phyloP scores from a whole-genome alignment of 2,113 vertebrate genomes.

The Sceloporus undulatus region DNA sequence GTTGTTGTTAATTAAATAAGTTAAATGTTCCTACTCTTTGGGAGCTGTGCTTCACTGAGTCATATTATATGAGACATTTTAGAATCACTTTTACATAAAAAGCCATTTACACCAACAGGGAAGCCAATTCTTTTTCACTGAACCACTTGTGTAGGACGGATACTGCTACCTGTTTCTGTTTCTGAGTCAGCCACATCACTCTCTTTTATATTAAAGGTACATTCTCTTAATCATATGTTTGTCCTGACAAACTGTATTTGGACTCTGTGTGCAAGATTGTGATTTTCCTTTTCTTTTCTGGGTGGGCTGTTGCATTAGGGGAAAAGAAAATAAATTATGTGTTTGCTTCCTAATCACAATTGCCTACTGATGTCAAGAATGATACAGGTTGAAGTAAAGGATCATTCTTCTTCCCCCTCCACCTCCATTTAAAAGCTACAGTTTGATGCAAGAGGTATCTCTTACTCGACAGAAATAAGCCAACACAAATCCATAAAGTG shows the following conservation, averaged over 20 bases:
- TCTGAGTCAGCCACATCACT: background rate
- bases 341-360: background rate
- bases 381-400: background rate
- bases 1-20: background rate
- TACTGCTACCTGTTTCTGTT: fast-evolving
- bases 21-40: background rate
- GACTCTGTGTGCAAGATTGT: background rate
- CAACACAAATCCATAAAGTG: background rate
- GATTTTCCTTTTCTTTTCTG: background rate
- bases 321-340: background rate
- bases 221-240: background rate
- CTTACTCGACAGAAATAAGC: constrained; percentile 6
- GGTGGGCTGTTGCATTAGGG: background rate
- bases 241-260: background rate
- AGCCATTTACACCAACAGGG: background rate
- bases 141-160: background rate
- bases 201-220: background rate
- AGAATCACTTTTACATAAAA: background rate
- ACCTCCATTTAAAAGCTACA: background rate
- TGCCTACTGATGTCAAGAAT: background rate
- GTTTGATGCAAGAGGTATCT: background rate
- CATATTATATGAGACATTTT: no score
- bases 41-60: background rate
- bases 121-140: background rate
- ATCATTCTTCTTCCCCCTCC: background rate